Conservation (phyloP, 2,888 invertebrate genomes). For the Salticus scenicus region DNA sequence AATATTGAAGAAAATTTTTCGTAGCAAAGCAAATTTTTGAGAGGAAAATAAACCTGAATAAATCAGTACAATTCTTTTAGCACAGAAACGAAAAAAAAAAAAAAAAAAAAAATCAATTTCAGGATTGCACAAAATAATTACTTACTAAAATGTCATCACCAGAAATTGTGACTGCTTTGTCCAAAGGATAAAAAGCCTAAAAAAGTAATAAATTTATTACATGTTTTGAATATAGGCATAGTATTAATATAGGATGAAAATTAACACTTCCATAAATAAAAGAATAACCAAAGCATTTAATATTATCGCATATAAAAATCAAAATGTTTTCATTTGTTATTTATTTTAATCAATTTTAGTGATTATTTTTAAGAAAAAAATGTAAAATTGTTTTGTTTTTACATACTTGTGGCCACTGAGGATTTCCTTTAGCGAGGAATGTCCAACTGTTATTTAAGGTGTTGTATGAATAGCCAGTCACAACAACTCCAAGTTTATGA, state of each 20-base stretch:
- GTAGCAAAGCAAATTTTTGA: background rate
- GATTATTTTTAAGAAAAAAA: no score
- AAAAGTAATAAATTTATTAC: constrained; percentile 15
- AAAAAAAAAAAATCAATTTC: background rate
- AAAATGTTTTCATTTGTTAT: no score
- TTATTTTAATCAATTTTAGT: no score
- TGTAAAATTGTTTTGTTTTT: no score
- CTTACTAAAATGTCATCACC: constrained; percentile 77
- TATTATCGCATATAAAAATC: no score
- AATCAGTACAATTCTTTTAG: background rate
- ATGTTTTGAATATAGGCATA: no score
- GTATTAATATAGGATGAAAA: no score
- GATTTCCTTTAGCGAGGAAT: constrained; percentile 79
- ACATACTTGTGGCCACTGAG: constrained; percentile 80
- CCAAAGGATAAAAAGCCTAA: constrained; percentile 79
- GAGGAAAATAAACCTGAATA: background rate
- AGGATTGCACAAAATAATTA: no score
- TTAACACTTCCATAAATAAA: no score
- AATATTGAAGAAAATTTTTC: no score
- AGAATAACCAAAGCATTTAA: no score
- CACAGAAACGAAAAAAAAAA: no score
- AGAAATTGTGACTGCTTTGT: constrained; percentile 75
- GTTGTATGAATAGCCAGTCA: constrained; percentile 76
- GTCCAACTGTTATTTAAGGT: constrained; percentile 73
- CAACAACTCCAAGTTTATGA: constrained; percentile 78